Percentiles rank a stretch among this genome's conserved stretches.
Conservation (phyloP, 2,113 vertebrate genomes). For the Euleptes europaea region DNA sequence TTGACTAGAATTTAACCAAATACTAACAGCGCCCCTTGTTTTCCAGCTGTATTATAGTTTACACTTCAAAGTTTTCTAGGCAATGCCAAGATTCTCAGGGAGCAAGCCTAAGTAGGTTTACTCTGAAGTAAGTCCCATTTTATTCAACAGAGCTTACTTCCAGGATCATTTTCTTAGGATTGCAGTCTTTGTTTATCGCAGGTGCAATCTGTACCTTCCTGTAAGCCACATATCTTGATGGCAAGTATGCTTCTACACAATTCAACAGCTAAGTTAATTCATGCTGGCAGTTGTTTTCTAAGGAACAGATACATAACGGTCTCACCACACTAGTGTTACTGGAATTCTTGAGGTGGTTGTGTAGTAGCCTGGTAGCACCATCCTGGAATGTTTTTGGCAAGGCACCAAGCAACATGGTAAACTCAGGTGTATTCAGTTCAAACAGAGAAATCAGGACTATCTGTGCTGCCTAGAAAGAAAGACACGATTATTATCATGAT, state of each 20-base stretch:
- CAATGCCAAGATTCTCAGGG: background rate
- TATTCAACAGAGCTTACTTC: background rate
- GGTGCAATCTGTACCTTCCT: background rate
- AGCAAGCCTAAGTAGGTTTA: background rate
- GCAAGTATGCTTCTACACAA: background rate
- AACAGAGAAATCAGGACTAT: slow-evolving; percentile 96
- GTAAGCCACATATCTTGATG: slow-evolving; percentile 22
- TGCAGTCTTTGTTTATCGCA: background rate
- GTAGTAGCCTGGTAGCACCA: slow-evolving; percentile 96
- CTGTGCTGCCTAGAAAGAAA: slow-evolving; percentile 87
- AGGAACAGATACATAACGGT: background rate
- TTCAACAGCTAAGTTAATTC: slow-evolving; percentile 24
- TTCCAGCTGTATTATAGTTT: background rate
- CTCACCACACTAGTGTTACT: slow-evolving; percentile 92
- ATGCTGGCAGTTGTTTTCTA: background rate
- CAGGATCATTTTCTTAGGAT: too few species aligned
- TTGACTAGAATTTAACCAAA: background rate
- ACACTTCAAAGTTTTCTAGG: background rate
- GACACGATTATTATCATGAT: background rate
- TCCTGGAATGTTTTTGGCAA: slow-evolving; percentile 99
- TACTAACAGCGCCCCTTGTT: background rate
- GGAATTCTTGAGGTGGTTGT: slow-evolving; percentile 97
- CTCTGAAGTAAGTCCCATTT: background rate
- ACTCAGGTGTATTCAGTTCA: slow-evolving; percentile 97
- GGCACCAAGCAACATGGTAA: slow-evolving; percentile 98